phyloP scores from a whole-genome alignment of 1,140 invertebrate species.

The Theocolax elegans region DNA sequence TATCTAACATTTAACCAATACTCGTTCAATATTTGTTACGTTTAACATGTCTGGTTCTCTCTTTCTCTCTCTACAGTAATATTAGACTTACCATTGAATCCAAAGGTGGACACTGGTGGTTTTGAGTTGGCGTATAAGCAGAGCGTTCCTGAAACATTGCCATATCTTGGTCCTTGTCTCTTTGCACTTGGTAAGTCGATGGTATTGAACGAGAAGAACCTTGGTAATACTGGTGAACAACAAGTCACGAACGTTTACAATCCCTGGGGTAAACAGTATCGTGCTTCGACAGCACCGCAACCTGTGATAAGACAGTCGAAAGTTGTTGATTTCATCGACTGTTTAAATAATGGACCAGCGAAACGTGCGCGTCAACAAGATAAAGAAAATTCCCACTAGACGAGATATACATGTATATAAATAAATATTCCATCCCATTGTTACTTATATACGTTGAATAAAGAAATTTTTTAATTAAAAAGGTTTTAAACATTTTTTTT shows the following conservation, averaged over 20 bases:
- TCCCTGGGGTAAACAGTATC: conserved; percentile 45
- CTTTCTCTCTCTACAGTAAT: conserved; percentile 70
- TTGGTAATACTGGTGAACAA: background rate
- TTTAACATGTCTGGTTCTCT: too few relatives aligned
- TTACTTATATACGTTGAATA: too few relatives aligned
- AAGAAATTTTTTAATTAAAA: too few relatives aligned
- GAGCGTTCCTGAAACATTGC: conserved; percentile 66
- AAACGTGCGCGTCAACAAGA: background rate
- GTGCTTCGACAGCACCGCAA: conserved; percentile 50
- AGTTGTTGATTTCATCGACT: conserved; percentile 53
- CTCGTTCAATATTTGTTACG: too few relatives aligned
- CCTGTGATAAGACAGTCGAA: conserved; percentile 41
- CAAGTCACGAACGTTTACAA: background rate
- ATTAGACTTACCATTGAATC: conserved; percentile 71
- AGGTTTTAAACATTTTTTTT: too few relatives aligned
- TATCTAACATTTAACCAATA: too few relatives aligned
- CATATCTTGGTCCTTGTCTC: conserved; percentile 71
- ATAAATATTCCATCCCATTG: too few relatives aligned
- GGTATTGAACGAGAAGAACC: conserved; percentile 26
- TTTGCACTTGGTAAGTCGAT: conserved; percentile 68
- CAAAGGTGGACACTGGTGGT: conserved; percentile 71
- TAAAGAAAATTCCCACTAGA: conserved; percentile 6
- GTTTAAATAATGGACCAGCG: conserved; percentile 37
- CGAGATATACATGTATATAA: too few relatives aligned
- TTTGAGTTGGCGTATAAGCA: conserved; percentile 74